A percentile compares a stretch with the other conserved stretches of the same genome.
These are phyloP conservation scores for Phragmatobia fuliginosa DNA, from an alignment of 2,888 invertebrate genomes.

Conservation along the genomic window DNA sequence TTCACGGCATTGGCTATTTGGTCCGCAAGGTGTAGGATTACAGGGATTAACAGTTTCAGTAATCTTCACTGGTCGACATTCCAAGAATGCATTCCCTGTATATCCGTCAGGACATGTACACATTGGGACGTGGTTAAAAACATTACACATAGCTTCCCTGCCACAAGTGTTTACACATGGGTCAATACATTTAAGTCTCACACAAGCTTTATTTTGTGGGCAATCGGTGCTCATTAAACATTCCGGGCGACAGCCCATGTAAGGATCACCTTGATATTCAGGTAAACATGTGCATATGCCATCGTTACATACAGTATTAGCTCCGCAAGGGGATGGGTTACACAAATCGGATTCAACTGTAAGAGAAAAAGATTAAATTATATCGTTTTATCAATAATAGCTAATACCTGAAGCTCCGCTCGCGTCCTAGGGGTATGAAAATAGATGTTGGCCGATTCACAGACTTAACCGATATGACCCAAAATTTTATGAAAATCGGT, in stretches of 20 bases:
- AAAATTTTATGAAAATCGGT: too few relatives aligned
- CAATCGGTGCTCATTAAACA: conserved; percentile 92
- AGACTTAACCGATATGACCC: too few relatives aligned
- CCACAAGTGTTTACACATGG: conserved; percentile 94
- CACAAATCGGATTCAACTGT: conserved; percentile 84
- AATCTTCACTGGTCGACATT: conserved; percentile 82
- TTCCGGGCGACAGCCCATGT: conserved; percentile 92
- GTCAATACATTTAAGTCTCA: conserved; percentile 91
- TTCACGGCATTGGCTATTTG: conserved; percentile 90
- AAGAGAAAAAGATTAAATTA: conserved; percentile 56
- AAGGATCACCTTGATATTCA: conserved; percentile 93
- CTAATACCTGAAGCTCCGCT: too few relatives aligned
- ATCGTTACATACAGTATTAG: conserved; percentile 90
- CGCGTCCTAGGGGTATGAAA: too few relatives aligned
- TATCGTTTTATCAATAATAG: not conserved
- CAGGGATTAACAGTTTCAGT: conserved; percentile 86
- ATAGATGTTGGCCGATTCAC: too few relatives aligned
- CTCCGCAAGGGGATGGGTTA: conserved; percentile 89
- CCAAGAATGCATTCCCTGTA: conserved; percentile 90
- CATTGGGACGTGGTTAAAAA: conserved; percentile 88
- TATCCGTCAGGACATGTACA: conserved; percentile 88
- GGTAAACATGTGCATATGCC: conserved; percentile 90
- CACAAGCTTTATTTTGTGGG: conserved; percentile 89
- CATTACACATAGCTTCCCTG: conserved; percentile 90
- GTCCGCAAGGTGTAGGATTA: conserved; percentile 90